These are phyloP conservation scores for Scelioninae gen. 2 DNA, from an alignment of 2,888 invertebrate genomes.

Conservation along the genomic window DNA sequence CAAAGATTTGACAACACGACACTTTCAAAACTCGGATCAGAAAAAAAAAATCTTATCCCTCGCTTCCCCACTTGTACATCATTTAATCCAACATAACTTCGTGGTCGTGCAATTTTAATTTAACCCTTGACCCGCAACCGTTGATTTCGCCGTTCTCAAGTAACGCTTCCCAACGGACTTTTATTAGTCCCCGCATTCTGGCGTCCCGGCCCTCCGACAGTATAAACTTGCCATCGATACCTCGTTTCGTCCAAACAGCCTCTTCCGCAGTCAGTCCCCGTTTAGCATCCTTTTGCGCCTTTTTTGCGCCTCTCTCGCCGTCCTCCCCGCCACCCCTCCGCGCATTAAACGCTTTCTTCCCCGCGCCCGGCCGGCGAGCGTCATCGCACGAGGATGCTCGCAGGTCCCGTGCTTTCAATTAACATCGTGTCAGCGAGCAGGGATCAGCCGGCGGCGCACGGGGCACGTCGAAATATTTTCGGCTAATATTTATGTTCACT, in stretches of 20 bases:
- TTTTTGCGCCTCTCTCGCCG: slow-evolving; percentile 29
- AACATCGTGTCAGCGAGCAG: slow-evolving; percentile 70
- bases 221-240: slow-evolving; percentile 39
- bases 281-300: slow-evolving; percentile 39
- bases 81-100: too few species aligned
- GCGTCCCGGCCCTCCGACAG: slow-evolving; percentile 13
- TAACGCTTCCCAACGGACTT: too few species aligned
- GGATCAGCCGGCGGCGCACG: slow-evolving; percentile 67
- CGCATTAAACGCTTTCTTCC: slow-evolving; percentile 22
- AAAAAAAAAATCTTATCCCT: too few species aligned
- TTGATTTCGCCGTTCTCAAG: too few species aligned
- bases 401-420: slow-evolving; percentile 69
- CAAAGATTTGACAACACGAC: too few species aligned
- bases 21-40: too few species aligned
- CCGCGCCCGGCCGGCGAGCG: slow-evolving; percentile 4
- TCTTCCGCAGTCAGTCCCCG: slow-evolving; percentile 52
- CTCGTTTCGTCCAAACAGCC: slow-evolving; percentile 16
- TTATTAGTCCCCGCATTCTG: too few species aligned
- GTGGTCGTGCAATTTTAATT: too few species aligned
- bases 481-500: slow-evolving; percentile 71
- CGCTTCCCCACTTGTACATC: too few species aligned
- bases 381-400: slow-evolving; percentile 43
- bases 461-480: slow-evolving; percentile 69
- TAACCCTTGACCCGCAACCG: too few species aligned
- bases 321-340: slow-evolving; percentile 11